Evolutionary conservation across 2,797 vertebrate genomes (phyloP).

Genomic region (Mus minutoides): DNA sequence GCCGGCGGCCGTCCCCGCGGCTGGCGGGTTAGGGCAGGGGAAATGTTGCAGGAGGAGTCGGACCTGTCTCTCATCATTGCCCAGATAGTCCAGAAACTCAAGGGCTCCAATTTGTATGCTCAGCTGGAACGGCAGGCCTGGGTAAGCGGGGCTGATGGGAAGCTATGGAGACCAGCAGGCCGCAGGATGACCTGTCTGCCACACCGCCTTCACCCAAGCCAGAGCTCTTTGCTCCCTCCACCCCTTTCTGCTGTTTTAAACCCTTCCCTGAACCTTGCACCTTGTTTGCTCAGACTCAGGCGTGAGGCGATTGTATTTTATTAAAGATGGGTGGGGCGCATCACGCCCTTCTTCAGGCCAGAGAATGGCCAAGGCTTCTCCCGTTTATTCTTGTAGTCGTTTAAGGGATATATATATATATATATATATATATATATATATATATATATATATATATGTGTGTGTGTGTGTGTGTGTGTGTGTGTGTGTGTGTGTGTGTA

Average conservation of each 20-base stretch:
- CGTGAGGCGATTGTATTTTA: neutral
- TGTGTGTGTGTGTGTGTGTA: too few species aligned
- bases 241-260: neutral
- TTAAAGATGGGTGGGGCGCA: slow-evolving; percentile 53
- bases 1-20: neutral
- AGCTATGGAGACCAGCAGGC: neutral
- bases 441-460: too few species aligned
- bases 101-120: slow-evolving; percentile 93
- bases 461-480: too few species aligned
- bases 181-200: neutral
- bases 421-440: too few species aligned
- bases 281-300: neutral
- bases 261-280: neutral
- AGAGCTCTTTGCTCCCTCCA: neutral
- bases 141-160: slow-evolving; percentile 88
- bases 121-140: slow-evolving; percentile 96
- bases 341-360: neutral
- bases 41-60: slow-evolving; percentile 90
- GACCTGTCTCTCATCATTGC: slow-evolving; percentile 93
- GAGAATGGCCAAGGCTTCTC: neutral
- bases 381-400: neutral
- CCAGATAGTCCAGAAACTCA: slow-evolving; percentile 94
- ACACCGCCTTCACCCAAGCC: neutral
- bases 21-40: slow-evolving; percentile 11
- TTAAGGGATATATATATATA: too few species aligned